These are phyloP conservation scores for Prunella fulvescens DNA, from an alignment of 2,113 vertebrate species.

Conservation along the genomic window DNA sequence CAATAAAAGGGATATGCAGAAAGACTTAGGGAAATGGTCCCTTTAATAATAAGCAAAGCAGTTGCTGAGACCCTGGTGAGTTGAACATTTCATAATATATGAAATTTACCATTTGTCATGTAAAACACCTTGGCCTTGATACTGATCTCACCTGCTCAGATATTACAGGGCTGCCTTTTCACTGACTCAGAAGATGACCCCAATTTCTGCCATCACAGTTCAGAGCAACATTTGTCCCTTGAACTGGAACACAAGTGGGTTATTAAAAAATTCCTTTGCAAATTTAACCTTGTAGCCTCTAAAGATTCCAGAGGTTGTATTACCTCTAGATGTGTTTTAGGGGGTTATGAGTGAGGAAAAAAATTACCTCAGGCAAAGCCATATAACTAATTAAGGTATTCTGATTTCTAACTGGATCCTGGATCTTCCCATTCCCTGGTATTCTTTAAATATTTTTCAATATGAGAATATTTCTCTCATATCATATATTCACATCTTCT, in stretches of 20 bases:
- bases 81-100: background rate
- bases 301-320: background rate
- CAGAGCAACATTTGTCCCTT: background rate
- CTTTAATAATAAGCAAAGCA: background rate
- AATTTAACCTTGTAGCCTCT: background rate
- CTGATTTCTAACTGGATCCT: background rate
- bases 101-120: background rate
- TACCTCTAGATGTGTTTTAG: background rate
- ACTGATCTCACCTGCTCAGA: background rate
- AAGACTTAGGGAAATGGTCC: background rate
- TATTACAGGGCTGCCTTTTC: background rate
- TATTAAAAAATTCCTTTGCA: background rate
- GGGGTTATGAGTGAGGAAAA: background rate
- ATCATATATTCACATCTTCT: background rate
- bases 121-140: background rate
- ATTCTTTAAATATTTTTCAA: background rate
- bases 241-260: background rate
- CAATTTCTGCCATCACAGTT: background rate
- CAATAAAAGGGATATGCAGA: background rate
- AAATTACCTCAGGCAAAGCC: background rate
- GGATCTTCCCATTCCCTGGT: background rate
- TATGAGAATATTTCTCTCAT: background rate
- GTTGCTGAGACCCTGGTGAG: background rate
- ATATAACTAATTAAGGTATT: background rate
- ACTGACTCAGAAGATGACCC: background rate